These are phyloP conservation scores for Oostethus manadensis DNA, from an alignment of 2,113 vertebrate genomes.

Conservation along the genomic window DNA sequence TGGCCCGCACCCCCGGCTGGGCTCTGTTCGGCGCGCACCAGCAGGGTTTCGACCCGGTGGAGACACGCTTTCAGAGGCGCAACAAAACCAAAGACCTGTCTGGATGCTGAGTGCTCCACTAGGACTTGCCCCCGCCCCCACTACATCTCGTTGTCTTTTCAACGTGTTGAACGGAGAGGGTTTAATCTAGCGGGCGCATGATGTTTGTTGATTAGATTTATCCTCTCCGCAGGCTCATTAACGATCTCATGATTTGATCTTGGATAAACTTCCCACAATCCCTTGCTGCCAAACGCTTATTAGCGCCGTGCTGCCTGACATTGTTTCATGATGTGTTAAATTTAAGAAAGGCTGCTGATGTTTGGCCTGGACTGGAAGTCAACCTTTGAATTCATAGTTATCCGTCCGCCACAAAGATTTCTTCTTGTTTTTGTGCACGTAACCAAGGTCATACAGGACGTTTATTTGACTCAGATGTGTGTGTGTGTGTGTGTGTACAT, in stretches of 20 bases:
- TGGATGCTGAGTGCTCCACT: conserved; percentile 76
- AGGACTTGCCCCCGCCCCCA: neutral
- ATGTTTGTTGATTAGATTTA: conserved; percentile 2
- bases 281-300: no score
- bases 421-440: neutral
- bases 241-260: neutral
- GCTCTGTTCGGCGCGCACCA: conserved; percentile 82
- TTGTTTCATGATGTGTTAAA: no score
- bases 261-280: no score
- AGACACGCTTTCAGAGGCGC: conserved; percentile 80
- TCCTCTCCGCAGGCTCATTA: conserved; percentile 6
- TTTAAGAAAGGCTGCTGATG: neutral
- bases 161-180: neutral
- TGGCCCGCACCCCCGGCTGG: conserved; percentile 82
- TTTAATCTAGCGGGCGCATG: neutral
- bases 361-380: neutral
- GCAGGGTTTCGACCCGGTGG: conserved; percentile 84
- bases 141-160: no score
- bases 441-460: neutral
- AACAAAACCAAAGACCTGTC: conserved; percentile 82
- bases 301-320: no score
- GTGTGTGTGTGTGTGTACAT: neutral
- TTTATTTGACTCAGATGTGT: no score
- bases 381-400: neutral
- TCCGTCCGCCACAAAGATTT: neutral